These are phyloP conservation scores for Geotrupes spiniger DNA, from an alignment of 2,888 invertebrate genomes.

Conservation along the genomic window DNA sequence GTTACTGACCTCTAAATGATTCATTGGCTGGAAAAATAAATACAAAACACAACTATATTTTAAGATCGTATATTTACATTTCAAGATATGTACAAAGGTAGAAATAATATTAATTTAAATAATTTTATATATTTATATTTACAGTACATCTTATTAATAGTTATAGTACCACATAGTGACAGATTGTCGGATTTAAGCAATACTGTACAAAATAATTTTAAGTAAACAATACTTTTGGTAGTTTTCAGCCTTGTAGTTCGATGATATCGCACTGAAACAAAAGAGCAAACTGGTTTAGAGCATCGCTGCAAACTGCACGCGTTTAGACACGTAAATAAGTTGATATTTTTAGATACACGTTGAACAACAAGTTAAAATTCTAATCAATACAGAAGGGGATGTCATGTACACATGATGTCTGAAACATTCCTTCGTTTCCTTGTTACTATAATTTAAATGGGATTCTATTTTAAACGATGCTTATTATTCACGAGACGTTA, in stretches of 20 bases:
- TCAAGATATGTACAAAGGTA: slow-evolving; percentile 43
- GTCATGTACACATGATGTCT: too few relatives aligned
- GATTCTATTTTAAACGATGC: too few relatives aligned
- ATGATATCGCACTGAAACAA: slow-evolving; percentile 34
- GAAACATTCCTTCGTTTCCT: too few relatives aligned
- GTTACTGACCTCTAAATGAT: too few relatives aligned
- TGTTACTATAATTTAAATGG: too few relatives aligned
- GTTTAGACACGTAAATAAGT: too few relatives aligned
- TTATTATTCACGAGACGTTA: too few relatives aligned
- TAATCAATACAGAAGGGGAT: too few relatives aligned
- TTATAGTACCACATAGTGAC: slow-evolving; percentile 36
- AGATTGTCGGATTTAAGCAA: slow-evolving; percentile 40
- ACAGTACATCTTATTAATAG: slow-evolving; percentile 19
- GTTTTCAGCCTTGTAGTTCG: slow-evolving; percentile 39
- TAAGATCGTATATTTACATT: slow-evolving; percentile 31
- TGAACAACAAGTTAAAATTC: too few relatives aligned
- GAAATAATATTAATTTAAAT: slow-evolving; percentile 34
- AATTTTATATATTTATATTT: slow-evolving; percentile 19
- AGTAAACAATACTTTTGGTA: slow-evolving; percentile 39
- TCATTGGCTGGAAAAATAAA: too few relatives aligned
- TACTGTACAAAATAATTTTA: slow-evolving; percentile 27
- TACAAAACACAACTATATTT: neutral
- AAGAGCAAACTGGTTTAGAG: neutral
- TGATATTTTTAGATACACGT: too few relatives aligned
- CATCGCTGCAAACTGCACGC: too few relatives aligned